Evolutionary conservation across 2,888 invertebrate species (phyloP).

Genomic region (Pseudococcus viburni): DNA sequence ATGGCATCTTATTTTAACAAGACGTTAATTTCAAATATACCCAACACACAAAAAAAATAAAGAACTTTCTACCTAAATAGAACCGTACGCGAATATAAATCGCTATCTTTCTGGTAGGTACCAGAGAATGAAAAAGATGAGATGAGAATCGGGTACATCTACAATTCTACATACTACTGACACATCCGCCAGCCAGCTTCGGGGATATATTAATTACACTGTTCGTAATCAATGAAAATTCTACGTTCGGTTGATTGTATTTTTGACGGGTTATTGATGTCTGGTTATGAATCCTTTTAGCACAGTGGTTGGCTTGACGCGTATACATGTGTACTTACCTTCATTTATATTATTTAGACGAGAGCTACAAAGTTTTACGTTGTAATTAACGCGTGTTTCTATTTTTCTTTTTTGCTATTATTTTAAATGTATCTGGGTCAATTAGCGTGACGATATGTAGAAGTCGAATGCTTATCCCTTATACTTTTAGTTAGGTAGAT

Average conservation of each 20-base stretch:
- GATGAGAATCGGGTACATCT: not conserved
- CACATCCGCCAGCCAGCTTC: not conserved
- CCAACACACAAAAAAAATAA: not conserved
- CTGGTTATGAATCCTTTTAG: constrained; percentile 33
- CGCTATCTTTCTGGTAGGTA: not conserved
- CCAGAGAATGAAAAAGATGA: not conserved
- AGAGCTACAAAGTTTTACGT: constrained; percentile 54
- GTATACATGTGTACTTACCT: not conserved
- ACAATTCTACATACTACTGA: not conserved
- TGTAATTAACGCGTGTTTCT: constrained; percentile 60
- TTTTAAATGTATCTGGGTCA: constrained; percentile 59
- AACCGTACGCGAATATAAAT: not conserved
- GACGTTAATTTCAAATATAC: constrained; percentile 16
- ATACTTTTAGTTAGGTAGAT: constrained; percentile 5
- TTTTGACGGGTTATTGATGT: constrained; percentile 22
- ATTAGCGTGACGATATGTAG: constrained; percentile 50
- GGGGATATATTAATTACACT: constrained; percentile 44
- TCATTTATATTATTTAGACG: constrained; percentile 46
- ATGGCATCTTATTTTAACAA: constrained; percentile 30
- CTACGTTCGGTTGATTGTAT: constrained; percentile 27
- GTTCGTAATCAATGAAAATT: constrained; percentile 21
- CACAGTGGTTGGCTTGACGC: not conserved
- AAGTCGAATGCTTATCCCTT: constrained; percentile 25
- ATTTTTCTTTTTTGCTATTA: not conserved
- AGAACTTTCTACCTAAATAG: not conserved